Base-by-base conservation (phyloP, 2,888 invertebrate genomes). In the Lordiphosa fenestrarum region DNA sequence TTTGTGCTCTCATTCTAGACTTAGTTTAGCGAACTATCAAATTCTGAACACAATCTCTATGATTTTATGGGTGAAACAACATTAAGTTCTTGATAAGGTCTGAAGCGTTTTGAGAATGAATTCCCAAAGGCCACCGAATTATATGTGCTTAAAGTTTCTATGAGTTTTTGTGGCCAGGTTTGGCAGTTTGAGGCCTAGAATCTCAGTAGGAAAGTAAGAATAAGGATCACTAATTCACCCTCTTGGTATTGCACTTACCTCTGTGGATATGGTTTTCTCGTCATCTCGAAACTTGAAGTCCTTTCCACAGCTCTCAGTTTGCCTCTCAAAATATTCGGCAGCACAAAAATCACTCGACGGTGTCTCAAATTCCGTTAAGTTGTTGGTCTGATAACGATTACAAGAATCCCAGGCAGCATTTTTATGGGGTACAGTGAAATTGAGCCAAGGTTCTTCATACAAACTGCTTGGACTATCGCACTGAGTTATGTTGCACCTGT, bases 381-480 rank as follows among this genome's bases (percentile, higher is more conserved):
- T 52, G 9, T 30, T 38, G 3, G 30, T 15, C 4, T 48, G 68
- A 67, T 72, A 88, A 0, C 83, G 84, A 12, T 59, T 54, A 35
- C 87, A 87, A 35, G 72, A 57, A 36, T 86, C 84, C 57, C 73
- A 74, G 2, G 50, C 67, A 3, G 71, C 63, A 13, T 63, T 73
- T 41, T 72, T 81, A 42, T 53, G 55, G 1, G 92, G 90, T 70
- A 91, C 65, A 37, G 90, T 73, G 72, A 87, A 86, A 21, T 90
- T 80, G 0, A 92, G 58, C 93, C 93, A 93, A 0, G 90, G 81
- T 0, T 90, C 90, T 25, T 69, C 68, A 51, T 87, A 88, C 1
- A 38, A 47, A 57, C 85, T 87, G 30, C 38, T 69, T 3, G 70
- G 53, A 61, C 67, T 80, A 50, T 90, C 90, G 68, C 90, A 90